phyloP scores from a whole-genome alignment of 2,797 vertebrate species.

The Pipistrellus pygmaeus region DNA sequence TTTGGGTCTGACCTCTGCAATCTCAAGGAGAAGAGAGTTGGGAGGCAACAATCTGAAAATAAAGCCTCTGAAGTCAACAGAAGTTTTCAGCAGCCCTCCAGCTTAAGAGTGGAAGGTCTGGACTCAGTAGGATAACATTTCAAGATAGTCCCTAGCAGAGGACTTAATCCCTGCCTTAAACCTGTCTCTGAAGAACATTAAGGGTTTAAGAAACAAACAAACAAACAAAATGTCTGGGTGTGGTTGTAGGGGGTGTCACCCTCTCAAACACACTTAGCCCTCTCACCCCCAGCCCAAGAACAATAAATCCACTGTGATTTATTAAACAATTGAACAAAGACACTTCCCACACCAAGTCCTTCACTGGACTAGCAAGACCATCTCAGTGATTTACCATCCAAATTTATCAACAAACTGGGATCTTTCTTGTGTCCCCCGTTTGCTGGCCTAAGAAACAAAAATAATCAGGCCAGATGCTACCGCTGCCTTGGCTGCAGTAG shows the following conservation, averaged over 20 bases:
- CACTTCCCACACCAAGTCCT: conserved; percentile 54
- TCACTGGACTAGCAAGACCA: conserved; percentile 46
- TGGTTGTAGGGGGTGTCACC: neutral
- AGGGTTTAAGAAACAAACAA: conserved; percentile 55
- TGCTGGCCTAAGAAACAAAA: conserved; percentile 23
- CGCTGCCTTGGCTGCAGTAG: conserved; percentile 11
- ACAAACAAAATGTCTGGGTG: neutral
- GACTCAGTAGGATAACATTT: conserved; percentile 2
- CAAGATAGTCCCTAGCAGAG: conserved; percentile 42
- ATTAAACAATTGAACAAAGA: conserved; percentile 61
- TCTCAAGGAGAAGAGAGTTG: neutral
- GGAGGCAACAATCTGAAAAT: conserved; percentile 39
- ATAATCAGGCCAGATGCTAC: conserved; percentile 19
- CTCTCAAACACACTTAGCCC: conserved; percentile 9
- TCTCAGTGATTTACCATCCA: conserved; percentile 15
- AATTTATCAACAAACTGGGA: conserved; percentile 49
- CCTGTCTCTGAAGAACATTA: conserved; percentile 40
- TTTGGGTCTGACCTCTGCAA: neutral
- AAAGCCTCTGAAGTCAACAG: conserved; percentile 56
- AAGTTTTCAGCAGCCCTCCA: conserved; percentile 45
- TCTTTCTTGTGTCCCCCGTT: neutral
- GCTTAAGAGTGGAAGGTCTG: neutral
- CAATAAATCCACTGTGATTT: conserved; percentile 63
- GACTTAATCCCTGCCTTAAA: conserved; percentile 46
- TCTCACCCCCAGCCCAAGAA: conserved; percentile 56